phyloP scores from a whole-genome alignment of 2,113 vertebrate genomes.

The Nothoprocta perdicaria region DNA sequence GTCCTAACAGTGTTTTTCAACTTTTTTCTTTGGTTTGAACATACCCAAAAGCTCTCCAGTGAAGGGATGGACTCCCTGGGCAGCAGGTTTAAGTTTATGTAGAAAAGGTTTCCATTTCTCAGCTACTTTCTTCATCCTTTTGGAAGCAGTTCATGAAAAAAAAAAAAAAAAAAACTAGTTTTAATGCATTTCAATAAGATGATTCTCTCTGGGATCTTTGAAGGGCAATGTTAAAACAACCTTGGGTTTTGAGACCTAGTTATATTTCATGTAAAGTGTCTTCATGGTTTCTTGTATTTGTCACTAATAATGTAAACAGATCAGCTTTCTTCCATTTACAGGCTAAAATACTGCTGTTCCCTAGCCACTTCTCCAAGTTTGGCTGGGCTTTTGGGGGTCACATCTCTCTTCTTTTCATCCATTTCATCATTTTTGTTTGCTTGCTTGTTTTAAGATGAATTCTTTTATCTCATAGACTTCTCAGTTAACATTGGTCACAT shows the following conservation, averaged over 20 bases:
- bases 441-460: neutral
- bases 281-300: neutral
- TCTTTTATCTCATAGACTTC: neutral
- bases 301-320: neutral
- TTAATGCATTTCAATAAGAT: constrained; percentile 31
- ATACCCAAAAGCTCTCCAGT: neutral
- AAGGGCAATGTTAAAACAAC: constrained; percentile 14
- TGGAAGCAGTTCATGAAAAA: constrained; percentile 23
- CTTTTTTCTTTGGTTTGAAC: neutral
- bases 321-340: neutral
- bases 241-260: constrained; percentile 18
- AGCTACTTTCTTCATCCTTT: neutral
- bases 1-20: neutral
- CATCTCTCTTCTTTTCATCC: neutral
- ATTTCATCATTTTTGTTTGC: neutral
- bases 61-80: neutral
- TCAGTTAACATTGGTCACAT: neutral
- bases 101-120: constrained; percentile 1
- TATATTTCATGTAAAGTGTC: neutral
- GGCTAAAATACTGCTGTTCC: neutral
- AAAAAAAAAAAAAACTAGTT: neutral
- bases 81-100: neutral
- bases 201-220: constrained; percentile 21
- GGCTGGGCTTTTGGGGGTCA: neutral
- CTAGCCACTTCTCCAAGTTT: neutral